A percentile compares a stretch with the other conserved stretches of the same genome.
Conservation (phyloP, 2,797 vertebrate species). For the Phyllotis vaccarum region DNA sequence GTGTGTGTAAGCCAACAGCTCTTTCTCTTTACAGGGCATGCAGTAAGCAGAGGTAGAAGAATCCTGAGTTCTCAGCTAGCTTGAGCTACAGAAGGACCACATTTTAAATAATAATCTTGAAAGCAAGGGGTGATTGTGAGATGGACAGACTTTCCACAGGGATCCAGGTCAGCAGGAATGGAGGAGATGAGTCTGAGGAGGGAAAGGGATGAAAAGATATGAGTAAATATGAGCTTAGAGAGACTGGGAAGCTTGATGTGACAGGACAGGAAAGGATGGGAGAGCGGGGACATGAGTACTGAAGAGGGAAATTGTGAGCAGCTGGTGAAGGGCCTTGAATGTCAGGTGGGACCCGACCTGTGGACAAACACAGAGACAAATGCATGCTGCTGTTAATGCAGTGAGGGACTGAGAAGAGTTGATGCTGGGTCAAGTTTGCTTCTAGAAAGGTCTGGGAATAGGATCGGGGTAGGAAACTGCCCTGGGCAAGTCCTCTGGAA, state of each 20-base stretch:
- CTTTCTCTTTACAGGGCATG: too few species aligned
- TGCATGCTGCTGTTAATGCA: not conserved
- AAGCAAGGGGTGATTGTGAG: not conserved
- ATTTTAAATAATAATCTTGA: not conserved
- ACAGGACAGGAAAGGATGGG: not conserved
- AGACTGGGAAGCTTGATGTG: not conserved
- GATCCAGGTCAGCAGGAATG: not conserved
- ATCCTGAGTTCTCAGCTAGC: not conserved
- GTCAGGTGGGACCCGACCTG: not conserved
- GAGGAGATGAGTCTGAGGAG: not conserved
- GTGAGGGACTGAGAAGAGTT: not conserved
- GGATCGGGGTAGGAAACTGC: not conserved
- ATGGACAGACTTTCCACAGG: not conserved
- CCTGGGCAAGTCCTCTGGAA: not conserved
- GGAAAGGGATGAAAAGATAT: not conserved
- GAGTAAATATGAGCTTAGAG: not conserved
- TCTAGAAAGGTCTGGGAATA: constrained; percentile 18
- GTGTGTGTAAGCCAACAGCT: not conserved
- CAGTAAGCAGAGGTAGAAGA: not conserved
- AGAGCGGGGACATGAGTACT: not conserved
- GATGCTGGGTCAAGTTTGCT: not conserved
- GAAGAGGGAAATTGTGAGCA: not conserved
- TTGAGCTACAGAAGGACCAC: not conserved
- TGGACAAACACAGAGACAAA: not conserved
- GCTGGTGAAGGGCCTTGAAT: not conserved